These are phyloP conservation scores for Notodonta ziczac DNA, from an alignment of 2,888 invertebrate species.

Conservation along the genomic window DNA sequence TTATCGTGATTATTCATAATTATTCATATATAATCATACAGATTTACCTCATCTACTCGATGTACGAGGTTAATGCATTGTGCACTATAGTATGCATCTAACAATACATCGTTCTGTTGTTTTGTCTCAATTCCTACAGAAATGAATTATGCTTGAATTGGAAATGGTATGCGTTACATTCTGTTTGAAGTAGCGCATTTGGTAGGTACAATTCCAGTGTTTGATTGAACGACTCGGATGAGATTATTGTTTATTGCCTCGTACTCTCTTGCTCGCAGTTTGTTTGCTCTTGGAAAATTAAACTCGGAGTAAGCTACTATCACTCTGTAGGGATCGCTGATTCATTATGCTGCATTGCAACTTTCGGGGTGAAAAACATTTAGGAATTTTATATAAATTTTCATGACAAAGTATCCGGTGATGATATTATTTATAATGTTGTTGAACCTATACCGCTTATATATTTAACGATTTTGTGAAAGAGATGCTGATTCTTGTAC, in stretches of 20 bases:
- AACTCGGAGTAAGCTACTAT: conserved; percentile 29
- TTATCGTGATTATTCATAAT: too few species aligned
- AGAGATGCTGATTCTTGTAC: background rate
- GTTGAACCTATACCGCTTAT: too few species aligned
- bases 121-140: conserved; percentile 30
- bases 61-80: background rate
- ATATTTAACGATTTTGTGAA: too few species aligned
- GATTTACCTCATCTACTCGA: background rate
- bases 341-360: conserved; percentile 25
- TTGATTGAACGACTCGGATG: conserved; percentile 50
- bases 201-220: conserved; percentile 40
- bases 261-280: conserved; percentile 43
- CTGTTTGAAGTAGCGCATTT: conserved; percentile 55
- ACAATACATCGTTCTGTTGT: conserved; percentile 10
- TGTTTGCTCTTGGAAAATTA: conserved; percentile 45
- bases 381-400: too few species aligned
- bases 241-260: conserved; percentile 67
- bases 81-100: background rate
- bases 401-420: too few species aligned
- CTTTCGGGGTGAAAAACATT: too few species aligned
- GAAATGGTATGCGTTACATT: conserved; percentile 42
- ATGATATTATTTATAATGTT: too few species aligned
- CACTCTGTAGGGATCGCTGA: conserved; percentile 37
- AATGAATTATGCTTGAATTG: conserved; percentile 29
- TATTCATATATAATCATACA: background rate